Evolutionary conservation across 2,797 vertebrate species (phyloP).

Genomic region (Rhinophrynus dorsalis): DNA sequence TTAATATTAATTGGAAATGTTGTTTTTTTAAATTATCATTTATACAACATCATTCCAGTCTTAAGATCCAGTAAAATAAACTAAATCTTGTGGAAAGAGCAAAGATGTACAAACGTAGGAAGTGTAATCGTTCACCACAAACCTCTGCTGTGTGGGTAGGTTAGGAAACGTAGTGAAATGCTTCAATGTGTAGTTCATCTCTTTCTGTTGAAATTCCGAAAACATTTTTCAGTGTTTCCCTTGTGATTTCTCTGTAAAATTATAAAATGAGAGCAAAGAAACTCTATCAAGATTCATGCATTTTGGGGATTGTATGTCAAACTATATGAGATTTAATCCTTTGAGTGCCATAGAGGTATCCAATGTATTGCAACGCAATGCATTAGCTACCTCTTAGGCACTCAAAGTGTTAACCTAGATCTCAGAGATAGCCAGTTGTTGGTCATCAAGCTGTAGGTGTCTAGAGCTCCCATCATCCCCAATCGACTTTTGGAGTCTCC

Average conservation of each 20-base stretch:
- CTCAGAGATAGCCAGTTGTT: too few species aligned
- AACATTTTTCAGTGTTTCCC: background rate
- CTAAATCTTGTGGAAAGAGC: background rate
- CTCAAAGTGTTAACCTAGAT: too few species aligned
- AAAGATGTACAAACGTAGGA: background rate
- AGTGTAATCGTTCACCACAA: background rate
- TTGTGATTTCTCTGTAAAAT: background rate
- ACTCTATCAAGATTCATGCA: too few species aligned
- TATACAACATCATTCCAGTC: background rate
- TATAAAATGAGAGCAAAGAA: too few species aligned
- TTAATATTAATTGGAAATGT: background rate
- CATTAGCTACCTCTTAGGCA: too few species aligned
- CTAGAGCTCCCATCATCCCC: too few species aligned
- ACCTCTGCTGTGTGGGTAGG: background rate
- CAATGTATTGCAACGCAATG: too few species aligned
- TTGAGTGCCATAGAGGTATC: too few species aligned
- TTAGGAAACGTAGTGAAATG: constrained; percentile 3
- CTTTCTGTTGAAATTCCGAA: background rate
- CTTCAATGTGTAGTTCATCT: background rate
- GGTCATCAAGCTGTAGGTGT: too few species aligned
- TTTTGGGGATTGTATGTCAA: too few species aligned
- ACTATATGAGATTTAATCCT: too few species aligned
- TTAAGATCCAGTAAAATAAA: background rate
- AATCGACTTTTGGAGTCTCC: too few species aligned
- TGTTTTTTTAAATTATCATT: background rate